Evolutionary conservation across 2,113 vertebrate species (phyloP).

Genomic region (Octodon degus): DNA sequence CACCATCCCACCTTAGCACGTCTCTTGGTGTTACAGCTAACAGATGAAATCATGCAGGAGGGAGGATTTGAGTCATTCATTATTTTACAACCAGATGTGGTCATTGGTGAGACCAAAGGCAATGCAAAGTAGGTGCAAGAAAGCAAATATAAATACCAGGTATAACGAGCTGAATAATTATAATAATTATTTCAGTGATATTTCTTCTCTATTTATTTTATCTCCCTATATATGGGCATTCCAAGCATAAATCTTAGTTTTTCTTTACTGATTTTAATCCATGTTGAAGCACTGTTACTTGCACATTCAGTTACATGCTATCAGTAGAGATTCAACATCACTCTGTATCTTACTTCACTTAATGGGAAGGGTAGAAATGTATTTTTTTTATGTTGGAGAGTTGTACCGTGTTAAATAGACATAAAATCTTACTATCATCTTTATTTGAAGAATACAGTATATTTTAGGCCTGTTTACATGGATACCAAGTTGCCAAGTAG

Average conservation of each 20-base stretch:
- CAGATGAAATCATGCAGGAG: neutral
- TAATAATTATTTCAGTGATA: neutral
- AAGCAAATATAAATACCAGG: neutral
- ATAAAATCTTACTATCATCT: neutral
- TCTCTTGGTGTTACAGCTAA: neutral
- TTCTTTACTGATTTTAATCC: neutral
- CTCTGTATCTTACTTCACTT: neutral
- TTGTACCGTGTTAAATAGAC: neutral
- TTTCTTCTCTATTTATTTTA: neutral
- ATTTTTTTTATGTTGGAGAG: neutral
- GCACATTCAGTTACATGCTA: neutral
- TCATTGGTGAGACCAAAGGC: neutral
- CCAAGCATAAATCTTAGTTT: neutral
- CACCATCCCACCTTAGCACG: no score
- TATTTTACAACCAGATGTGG: neutral
- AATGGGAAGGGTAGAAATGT: neutral
- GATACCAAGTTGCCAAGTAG: neutral
- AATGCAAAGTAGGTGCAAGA: neutral
- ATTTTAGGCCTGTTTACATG: neutral
- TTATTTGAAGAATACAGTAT: neutral
- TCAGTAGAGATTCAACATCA: neutral
- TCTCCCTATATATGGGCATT: neutral
- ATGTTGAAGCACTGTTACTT: neutral
- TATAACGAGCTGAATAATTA: accelerated
- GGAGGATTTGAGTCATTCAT: neutral